phyloP scores from a whole-genome alignment of 2,888 invertebrate genomes.

The Adela reaumurella region DNA sequence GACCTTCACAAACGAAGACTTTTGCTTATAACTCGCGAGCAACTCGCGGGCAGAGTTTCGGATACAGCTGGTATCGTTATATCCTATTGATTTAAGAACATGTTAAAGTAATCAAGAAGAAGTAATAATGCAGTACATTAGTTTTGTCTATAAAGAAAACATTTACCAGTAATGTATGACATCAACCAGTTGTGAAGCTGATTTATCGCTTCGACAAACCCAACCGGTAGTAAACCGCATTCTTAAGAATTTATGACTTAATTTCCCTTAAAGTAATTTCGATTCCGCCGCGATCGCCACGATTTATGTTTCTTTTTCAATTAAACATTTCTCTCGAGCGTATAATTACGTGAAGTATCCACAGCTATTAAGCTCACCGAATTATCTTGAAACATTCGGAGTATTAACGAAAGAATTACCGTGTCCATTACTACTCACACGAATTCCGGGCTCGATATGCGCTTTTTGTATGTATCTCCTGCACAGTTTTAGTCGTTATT shows the following conservation, averaged over 20 bases:
- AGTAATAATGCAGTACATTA: no score
- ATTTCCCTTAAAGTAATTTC: not conserved
- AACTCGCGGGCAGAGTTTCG: no score
- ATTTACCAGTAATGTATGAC: no score
- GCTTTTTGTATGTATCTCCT: not conserved
- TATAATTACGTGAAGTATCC: not conserved
- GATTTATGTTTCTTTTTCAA: not conserved
- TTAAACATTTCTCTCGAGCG: not conserved
- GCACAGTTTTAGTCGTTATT: not conserved
- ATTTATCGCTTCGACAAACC: not conserved
- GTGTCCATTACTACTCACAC: not conserved
- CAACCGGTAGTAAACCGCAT: not conserved
- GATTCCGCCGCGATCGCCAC: not conserved
- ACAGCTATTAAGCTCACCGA: not conserved
- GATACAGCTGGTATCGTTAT: no score
- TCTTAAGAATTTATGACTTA: not conserved
- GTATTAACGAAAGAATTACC: not conserved
- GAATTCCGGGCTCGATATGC: not conserved
- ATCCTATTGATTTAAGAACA: no score
- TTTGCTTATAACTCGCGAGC: no score
- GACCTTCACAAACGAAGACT: no score
- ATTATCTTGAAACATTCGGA: not conserved
- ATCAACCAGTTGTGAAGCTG: not conserved
- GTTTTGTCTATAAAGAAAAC: no score
- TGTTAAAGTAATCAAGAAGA: no score